phyloP scores from a whole-genome alignment of 2,113 vertebrate species.

The Hemibagrus wyckioides region DNA sequence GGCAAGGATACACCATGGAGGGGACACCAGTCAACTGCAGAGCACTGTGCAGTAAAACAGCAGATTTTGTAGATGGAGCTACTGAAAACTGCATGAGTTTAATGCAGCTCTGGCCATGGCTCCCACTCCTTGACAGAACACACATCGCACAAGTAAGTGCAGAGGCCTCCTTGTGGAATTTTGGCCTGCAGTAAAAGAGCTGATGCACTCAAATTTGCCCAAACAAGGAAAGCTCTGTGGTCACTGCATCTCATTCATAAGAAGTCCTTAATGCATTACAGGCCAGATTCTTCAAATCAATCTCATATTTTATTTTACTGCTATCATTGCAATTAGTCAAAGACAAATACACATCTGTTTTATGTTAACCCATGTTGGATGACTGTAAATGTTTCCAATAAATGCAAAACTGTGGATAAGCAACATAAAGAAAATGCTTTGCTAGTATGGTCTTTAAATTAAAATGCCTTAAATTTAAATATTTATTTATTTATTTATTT shows the following conservation, averaged over 20 bases:
- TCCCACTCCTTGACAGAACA: slow-evolving; percentile 49
- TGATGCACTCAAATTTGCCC: slow-evolving; percentile 59
- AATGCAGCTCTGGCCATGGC: not conserved
- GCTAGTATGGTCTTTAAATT: not conserved
- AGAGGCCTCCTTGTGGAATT: slow-evolving; percentile 64
- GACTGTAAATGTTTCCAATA: slow-evolving; percentile 14
- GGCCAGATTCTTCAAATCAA: slow-evolving; percentile 45
- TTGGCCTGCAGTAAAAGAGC: slow-evolving; percentile 55
- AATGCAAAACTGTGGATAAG: not conserved
- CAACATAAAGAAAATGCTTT: not conserved
- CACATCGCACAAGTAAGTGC: slow-evolving; percentile 27
- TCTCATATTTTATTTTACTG: slow-evolving; percentile 22
- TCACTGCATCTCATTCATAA: slow-evolving; percentile 52
- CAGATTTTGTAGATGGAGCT: not conserved
- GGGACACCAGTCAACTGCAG: not conserved
- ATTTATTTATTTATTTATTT: not conserved
- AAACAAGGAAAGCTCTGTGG: slow-evolving; percentile 67
- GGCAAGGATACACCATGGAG: not conserved
- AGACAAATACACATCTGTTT: slow-evolving; percentile 35
- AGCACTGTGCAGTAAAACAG: not conserved
- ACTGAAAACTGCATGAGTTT: not conserved
- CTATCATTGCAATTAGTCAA: slow-evolving; percentile 26
- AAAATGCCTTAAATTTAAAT: not conserved
- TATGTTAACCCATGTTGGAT: slow-evolving; percentile 4
- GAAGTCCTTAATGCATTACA: slow-evolving; percentile 46